Conservation (phyloP, 2,113 vertebrate species). For the Anas platyrhynchos region DNA sequence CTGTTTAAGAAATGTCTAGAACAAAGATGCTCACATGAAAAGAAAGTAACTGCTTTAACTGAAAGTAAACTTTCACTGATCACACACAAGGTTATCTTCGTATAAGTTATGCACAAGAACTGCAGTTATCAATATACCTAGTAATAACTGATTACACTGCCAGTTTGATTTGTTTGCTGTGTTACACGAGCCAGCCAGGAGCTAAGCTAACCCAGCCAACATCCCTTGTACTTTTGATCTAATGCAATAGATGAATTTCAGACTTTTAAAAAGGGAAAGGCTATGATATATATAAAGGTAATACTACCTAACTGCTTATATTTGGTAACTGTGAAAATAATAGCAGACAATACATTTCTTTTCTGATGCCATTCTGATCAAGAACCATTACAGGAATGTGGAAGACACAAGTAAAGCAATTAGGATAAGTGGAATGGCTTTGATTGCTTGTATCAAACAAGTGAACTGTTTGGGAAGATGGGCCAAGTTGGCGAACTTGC, state of each 20-base stretch:
- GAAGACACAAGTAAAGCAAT: conserved; percentile 37
- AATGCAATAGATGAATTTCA: conserved; percentile 10
- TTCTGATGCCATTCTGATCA: conserved; percentile 11
- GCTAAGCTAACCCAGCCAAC: neutral
- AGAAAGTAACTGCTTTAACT: neutral
- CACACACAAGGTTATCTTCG: neutral
- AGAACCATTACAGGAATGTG: conserved; percentile 40
- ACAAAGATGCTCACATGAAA: neutral
- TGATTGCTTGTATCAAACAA: conserved; percentile 42
- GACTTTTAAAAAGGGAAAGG: neutral
- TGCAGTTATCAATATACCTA: neutral
- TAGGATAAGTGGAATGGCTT: conserved; percentile 58
- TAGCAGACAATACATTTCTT: conserved; percentile 11
- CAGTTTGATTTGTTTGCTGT: neutral
- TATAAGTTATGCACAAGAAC: neutral
- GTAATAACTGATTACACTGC: neutral
- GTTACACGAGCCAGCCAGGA: neutral
- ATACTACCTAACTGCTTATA: neutral
- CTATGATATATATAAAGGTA: neutral
- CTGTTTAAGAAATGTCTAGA: neutral
- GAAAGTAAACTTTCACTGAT: neutral
- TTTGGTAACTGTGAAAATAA: neutral
- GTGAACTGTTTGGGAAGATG: conserved; percentile 12
- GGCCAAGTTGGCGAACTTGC: conserved; percentile 25
- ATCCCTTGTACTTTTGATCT: neutral